Evolutionary conservation across 2,113 vertebrate species (phyloP).

Genomic region (Climacteris rufus): DNA sequence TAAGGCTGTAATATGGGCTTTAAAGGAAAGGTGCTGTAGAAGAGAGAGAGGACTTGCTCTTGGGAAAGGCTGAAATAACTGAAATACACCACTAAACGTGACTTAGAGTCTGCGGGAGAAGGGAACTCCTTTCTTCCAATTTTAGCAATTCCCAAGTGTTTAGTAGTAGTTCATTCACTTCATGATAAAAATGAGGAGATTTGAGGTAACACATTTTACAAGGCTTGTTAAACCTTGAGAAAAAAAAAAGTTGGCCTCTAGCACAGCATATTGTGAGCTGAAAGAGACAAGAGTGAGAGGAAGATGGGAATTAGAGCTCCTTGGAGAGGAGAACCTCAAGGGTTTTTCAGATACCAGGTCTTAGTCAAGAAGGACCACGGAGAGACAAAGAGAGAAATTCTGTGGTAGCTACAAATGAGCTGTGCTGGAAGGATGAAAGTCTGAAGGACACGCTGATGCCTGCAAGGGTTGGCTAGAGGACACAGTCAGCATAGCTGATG

Average conservation of each 20-base stretch:
- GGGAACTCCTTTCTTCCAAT: background rate
- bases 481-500: slow-evolving; percentile 38
- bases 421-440: background rate
- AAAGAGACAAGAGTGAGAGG: slow-evolving; percentile 48
- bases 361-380: background rate
- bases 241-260: slow-evolving; percentile 36
- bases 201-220: slow-evolving; percentile 55
- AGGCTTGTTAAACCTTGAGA: slow-evolving; percentile 55
- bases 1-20: background rate
- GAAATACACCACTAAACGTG: background rate
- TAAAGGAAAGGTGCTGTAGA: background rate
- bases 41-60: background rate
- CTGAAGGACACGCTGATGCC: slow-evolving; percentile 25
- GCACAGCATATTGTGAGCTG: slow-evolving; percentile 32
- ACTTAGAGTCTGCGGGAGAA: background rate
- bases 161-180: slow-evolving; percentile 55
- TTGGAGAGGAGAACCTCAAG: slow-evolving; percentile 48
- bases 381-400: slow-evolving; percentile 14
- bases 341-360: background rate
- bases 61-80: background rate
- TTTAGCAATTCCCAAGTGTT: slow-evolving; percentile 5
- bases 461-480: slow-evolving; percentile 19
- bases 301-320: slow-evolving; percentile 54
- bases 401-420: background rate
- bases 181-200: slow-evolving; percentile 58